A percentile compares a stretch with the other conserved stretches of the same genome.
phyloP scores from a whole-genome alignment of 2,888 invertebrate genomes.

The Tenthredo amoena region DNA sequence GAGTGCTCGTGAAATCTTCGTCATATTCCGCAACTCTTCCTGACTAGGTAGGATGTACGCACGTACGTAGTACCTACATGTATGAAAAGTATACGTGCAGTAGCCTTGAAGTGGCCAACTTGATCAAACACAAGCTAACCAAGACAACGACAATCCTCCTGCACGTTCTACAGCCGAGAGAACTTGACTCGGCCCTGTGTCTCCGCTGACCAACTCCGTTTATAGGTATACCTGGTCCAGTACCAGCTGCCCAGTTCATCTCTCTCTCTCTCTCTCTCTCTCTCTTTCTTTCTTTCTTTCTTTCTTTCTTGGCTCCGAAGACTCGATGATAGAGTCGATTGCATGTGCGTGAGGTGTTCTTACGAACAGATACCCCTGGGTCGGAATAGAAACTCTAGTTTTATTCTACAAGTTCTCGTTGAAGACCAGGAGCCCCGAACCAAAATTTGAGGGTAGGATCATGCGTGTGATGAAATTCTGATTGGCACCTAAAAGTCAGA shows the following conservation, averaged over 20 bases:
- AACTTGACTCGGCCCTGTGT: conserved; percentile 27
- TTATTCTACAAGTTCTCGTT: background rate
- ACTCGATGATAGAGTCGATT: background rate
- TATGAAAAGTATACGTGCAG: background rate
- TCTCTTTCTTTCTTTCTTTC: background rate
- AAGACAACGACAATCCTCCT: conserved; percentile 10
- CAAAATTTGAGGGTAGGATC: no score
- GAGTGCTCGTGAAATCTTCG: conserved; percentile 28
- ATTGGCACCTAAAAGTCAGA: no score
- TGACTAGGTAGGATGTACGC: background rate
- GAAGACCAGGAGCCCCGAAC: no score
- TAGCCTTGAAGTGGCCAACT: conserved; percentile 29
- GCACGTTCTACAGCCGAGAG: background rate
- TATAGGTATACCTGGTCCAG: conserved; percentile 38
- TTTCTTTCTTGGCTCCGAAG: background rate
- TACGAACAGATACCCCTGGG: background rate
- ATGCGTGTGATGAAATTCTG: no score
- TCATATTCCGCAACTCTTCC: conserved; percentile 10
- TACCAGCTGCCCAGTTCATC: conserved; percentile 20
- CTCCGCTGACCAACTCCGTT: conserved; percentile 35
- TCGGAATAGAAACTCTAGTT: no score
- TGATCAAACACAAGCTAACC: conserved; percentile 1
- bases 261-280: background rate
- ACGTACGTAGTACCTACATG: background rate
- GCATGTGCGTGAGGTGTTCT: background rate